Percentiles rank a stretch among this genome's conserved stretches.
phyloP scores from a whole-genome alignment of 2,888 invertebrate species.

The Disparrhopalites patrizii region DNA sequence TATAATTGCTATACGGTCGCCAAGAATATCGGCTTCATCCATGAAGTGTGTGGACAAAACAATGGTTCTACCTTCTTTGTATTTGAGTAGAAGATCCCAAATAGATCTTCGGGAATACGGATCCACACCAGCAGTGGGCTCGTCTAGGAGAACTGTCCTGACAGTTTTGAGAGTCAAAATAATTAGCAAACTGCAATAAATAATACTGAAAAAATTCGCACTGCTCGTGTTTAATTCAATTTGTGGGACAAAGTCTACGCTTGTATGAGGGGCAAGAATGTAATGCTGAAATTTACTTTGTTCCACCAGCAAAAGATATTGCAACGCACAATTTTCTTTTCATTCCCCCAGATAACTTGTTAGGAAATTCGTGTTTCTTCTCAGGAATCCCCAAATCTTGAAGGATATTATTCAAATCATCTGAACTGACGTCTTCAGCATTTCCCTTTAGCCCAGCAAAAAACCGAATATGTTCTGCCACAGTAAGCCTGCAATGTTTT shows the following conservation, averaged over 20 bases:
- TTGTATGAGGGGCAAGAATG: too few relatives aligned
- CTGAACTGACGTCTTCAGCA: constrained; percentile 49
- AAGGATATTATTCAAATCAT: constrained; percentile 59
- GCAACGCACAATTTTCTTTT: constrained; percentile 84
- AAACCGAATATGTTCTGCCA: constrained; percentile 24
- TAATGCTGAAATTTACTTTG: constrained; percentile 57
- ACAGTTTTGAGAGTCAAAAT: too few relatives aligned
- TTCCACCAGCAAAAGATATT: constrained; percentile 76
- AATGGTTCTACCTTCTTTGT: constrained; percentile 70
- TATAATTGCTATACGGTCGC: constrained; percentile 78
- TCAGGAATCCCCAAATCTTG: constrained; percentile 66
- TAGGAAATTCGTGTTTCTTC: constrained; percentile 59
- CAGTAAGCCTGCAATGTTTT: constrained; percentile 9
- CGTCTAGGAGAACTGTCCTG: constrained; percentile 67
- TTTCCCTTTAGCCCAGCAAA: constrained; percentile 51
- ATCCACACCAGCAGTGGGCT: constrained; percentile 84
- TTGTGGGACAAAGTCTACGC: too few relatives aligned
- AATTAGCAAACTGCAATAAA: background rate
- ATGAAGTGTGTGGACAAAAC: constrained; percentile 81
- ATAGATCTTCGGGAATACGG: constrained; percentile 75
- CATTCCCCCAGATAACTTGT: constrained; percentile 77
- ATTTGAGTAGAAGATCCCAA: constrained; percentile 68
- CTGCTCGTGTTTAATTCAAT: too few relatives aligned
- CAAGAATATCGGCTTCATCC: constrained; percentile 82
- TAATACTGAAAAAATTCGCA: too few relatives aligned